Evolutionary conservation across 1,140 invertebrate species (phyloP), one percentile per base, ranked within the genome.

Genomic region (Drosophila biarmipes): DNA sequence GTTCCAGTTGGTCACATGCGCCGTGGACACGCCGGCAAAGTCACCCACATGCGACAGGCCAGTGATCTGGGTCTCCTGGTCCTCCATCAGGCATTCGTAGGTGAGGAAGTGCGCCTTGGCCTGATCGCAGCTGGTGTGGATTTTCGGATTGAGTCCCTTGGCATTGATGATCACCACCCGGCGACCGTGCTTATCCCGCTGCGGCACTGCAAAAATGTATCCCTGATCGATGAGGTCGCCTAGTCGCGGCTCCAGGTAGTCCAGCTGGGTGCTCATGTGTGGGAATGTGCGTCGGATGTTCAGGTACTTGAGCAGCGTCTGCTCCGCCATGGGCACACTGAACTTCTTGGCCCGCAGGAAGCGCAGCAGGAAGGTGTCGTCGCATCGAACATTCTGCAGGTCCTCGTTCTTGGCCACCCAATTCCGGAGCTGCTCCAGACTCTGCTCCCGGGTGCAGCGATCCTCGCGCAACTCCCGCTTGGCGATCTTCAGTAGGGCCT

Each of bases 271-370:
- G 84, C 94, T 95, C 73, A 94, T 93, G 63, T 94, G 93, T 8
- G 93, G 93, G 76, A 95, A 95, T 21, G 93, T 94, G 78, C 95
- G 94, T 37, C 95, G 93, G 53, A 97, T 93, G 78, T 95, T 95
- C 51, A 97, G 93, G 90, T 97, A 97, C 80, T 96, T 97, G 10
- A 97, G 92, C 8, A 98, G 84, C 10, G 95, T 95, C 78, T 96
- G 95, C 82, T 97, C 95, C 0, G 96, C 95, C 94, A 96, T 95
- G 2, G 95, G 95, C 15, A 97, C 93, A 76, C 95, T 95, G 92
- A 95, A 97, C 90, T 97, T 97, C 86, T 96, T 96, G 42, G 94
- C 94, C 3, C 96, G 93, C 48, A 97, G 92, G 82, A 97, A 97
- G 38, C 96, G 93, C 37, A 97, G 92, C 59, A 97, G 92, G 90